Evolutionary conservation across 2,113 vertebrate species (phyloP), one percentile per base, ranked within the genome.

Genomic region (Nothoprocta pentlandii): DNA sequence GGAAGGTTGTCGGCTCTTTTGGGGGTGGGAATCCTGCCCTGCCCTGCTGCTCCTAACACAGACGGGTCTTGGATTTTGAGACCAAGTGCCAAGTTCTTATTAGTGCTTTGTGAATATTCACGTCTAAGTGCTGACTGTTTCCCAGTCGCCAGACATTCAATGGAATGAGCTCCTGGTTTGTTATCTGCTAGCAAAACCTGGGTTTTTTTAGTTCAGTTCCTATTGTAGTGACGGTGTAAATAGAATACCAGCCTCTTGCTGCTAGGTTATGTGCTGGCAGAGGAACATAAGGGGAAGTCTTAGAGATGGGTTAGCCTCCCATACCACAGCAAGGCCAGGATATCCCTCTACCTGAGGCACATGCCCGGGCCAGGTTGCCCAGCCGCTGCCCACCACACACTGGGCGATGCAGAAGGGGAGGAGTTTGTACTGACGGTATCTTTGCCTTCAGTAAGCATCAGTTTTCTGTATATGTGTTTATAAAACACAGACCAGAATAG

Each of bases 191-290:
- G n/a, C 26, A 66, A 76, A 91, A 53, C 28, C 41, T 70, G 26
- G 64, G 66, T 3, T 93, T 90, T 92, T 90, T 92, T 5, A 39
- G 16, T 89, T 94, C 34, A 12, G 67, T 89, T 71, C 70, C 69
- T 77, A 0, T 81, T 85, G 41, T 46, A 73, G 34, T 11, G 6
- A 30, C 74, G 89, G 36, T 2, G 2, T 62, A 62, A 93, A 91
- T 51, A 82, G 36, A 42, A 54, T 36, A 36, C 34, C 30, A 25
- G 20, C 32, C 22, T 78, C 53, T 66, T 32, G n/a, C 14, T 49
- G 36, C 14, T 49, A 17, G 39, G 56, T 12, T 67, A 32, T 61
- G 32, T 47, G 28, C 39, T 53, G 77, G 56, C 69, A n/a, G n/a
- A 77, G 47, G 36, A 69, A 78, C 73, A 63, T 42, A 36, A 87